phyloP scores from a whole-genome alignment of 1,140 invertebrate genomes.

The Phocides pigmalion region DNA sequence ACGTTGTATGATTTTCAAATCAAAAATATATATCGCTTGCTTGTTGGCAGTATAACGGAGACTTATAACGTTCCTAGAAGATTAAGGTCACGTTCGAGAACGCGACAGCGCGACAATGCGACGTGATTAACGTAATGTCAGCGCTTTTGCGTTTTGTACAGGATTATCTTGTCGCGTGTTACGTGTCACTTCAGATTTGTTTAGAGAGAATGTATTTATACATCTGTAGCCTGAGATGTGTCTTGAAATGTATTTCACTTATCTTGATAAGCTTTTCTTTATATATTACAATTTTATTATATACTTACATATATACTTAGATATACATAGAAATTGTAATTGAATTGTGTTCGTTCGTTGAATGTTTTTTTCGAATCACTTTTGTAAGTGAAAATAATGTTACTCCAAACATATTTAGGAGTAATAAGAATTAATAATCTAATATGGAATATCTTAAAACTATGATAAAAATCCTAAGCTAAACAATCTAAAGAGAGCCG shows the following conservation, averaged over 20 bases:
- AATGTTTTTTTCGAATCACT: too few relatives aligned
- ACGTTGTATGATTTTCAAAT: background rate
- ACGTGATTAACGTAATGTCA: slow-evolving; percentile 25
- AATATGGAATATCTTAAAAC: too few relatives aligned
- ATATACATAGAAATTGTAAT: too few relatives aligned
- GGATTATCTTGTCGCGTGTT: slow-evolving; percentile 8
- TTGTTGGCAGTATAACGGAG: background rate
- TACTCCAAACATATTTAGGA: too few relatives aligned
- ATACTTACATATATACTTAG: too few relatives aligned
- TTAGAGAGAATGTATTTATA: background rate
- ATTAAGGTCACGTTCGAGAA: slow-evolving; percentile 16
- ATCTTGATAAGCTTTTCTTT: too few relatives aligned
- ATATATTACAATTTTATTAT: too few relatives aligned
- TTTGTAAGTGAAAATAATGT: too few relatives aligned
- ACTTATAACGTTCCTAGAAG: background rate
- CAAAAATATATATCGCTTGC: background rate
- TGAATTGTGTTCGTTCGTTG: too few relatives aligned
- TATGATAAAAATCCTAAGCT: too few relatives aligned
- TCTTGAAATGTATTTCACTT: background rate
- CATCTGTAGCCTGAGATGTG: background rate
- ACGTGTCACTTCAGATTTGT: slow-evolving; percentile 19
- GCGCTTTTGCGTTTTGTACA: slow-evolving; percentile 14
- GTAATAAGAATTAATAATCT: too few relatives aligned
- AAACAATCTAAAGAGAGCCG: too few relatives aligned
- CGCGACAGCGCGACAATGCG: slow-evolving; percentile 21